Percentiles rank a stretch among this genome's conserved stretches.
phyloP scores from a whole-genome alignment of 2,888 invertebrate genomes.

The Eristalis arbustorum region DNA sequence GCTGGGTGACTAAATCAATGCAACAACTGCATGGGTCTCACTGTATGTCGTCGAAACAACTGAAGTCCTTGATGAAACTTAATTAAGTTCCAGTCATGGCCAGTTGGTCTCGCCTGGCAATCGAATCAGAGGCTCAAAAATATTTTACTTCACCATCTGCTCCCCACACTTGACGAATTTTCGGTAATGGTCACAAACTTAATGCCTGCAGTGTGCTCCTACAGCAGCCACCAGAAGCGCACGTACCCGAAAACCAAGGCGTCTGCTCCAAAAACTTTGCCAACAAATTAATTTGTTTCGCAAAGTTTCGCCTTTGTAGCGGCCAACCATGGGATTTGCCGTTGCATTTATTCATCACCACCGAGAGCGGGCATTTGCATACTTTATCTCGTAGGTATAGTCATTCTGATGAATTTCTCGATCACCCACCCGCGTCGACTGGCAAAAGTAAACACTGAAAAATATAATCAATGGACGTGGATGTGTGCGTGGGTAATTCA shows the following conservation, averaged over 20 bases:
- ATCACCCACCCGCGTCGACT: background rate
- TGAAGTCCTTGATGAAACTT: too few relatives aligned
- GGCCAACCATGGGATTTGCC: slow-evolving; percentile 30
- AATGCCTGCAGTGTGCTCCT: background rate
- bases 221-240: background rate
- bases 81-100: background rate
- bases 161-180: background rate
- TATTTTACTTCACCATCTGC: background rate
- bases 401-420: background rate
- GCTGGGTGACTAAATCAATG: too few relatives aligned
- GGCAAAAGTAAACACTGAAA: background rate
- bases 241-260: slow-evolving; percentile 4
- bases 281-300: slow-evolving; percentile 45
- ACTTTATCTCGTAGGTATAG: background rate
- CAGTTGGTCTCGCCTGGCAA: background rate
- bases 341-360: slow-evolving; percentile 30
- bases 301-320: slow-evolving; percentile 37
- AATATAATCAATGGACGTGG: background rate
- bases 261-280: slow-evolving; percentile 28
- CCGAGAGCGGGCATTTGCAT: slow-evolving; percentile 1
- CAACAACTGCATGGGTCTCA: too few relatives aligned
- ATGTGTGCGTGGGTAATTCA: background rate
- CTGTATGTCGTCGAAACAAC: too few relatives aligned
- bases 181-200: background rate
- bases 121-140: background rate